Evolutionary conservation across 2,113 vertebrate species (phyloP).

Genomic region (Aldabrachelys gigantea): DNA sequence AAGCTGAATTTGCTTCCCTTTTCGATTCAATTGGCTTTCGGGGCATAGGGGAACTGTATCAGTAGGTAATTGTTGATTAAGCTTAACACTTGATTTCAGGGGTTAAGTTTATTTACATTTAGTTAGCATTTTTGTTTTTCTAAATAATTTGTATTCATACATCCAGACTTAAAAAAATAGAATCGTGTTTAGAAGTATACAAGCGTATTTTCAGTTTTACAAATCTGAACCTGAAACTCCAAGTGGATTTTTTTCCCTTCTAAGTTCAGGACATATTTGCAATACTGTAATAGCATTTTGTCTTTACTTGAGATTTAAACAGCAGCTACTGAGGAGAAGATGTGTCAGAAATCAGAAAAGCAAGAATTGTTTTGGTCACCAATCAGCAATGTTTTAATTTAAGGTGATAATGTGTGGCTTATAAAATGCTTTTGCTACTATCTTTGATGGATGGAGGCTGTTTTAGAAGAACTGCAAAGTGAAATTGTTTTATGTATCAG

Average conservation of each 20-base stretch:
- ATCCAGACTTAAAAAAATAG: not conserved
- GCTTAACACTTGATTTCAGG: not conserved
- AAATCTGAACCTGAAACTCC: not conserved
- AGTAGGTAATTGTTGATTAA: not conserved
- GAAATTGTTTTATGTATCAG: constrained; percentile 53
- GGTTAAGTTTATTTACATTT: not conserved
- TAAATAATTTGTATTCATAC: not conserved
- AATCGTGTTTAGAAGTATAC: not conserved
- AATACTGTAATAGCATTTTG: not conserved
- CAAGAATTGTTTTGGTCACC: constrained; percentile 17
- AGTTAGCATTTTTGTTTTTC: not conserved
- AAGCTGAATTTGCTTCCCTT: not conserved
- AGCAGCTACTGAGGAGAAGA: constrained; percentile 32
- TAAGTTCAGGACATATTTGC: constrained; percentile 22
- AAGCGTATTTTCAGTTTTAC: not conserved
- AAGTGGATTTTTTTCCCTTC: not conserved
- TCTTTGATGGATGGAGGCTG: constrained; percentile 16
- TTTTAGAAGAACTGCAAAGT: constrained; percentile 41
- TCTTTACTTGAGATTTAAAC: constrained; percentile 36
- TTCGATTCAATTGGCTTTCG: not conserved
- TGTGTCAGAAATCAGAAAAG: constrained; percentile 11
- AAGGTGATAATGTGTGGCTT: constrained; percentile 17
- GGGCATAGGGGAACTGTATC: not conserved
- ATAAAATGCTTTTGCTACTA: not conserved
- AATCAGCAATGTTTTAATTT: constrained; percentile 43